Evolutionary conservation across 35 echinoderm and acorn worm genomes (phyloP), one percentile per base, ranked within the genome.

Genomic region (Heliocidaris tuberculata): DNA sequence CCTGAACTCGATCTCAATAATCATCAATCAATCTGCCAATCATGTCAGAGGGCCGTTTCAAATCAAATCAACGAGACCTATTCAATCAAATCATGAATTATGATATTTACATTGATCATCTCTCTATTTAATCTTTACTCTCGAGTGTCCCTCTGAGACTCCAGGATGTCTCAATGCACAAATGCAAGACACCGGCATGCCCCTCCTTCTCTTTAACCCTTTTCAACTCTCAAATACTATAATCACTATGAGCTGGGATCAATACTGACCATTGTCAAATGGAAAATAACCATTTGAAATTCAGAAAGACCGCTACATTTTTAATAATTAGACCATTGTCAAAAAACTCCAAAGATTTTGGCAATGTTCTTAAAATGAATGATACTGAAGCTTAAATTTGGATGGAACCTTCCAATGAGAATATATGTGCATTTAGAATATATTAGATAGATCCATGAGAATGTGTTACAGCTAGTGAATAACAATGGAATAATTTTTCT

Each of bases 1-100:
- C 65, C 65, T 78, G 65, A 78, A 27, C 65, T 78, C 19, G 24
- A 27, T 78, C 65, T 21, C 65, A 78, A 78, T n/a, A 78, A 78
- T 78, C 65, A 78, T 78, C 65, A 78, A 78, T 78, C 65, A 78
- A 78, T 78, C 21, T 78, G 65, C 27, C 65, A 78, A 78, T 78
- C 65, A 78, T 78, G 21, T 24, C 65, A 21, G 65, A n/a, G 65
- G 65, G 27, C 13, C 87, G 87, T 89, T 89, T 48, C 87, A 89
- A 89, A 89, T 48, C 87, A 48, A 89, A 47, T 48, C 47, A 89
- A 31, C 87, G 47, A 89, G 19, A 47, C 19, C 87, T 89, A 89
- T 89, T 89, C 87, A 89, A 89, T 89, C 47, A 32, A 32, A 89
- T 89, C 87, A 89, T 89, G 87, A 89, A 47, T 89, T 89, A 89